Evolutionary conservation across 2,888 invertebrate species (phyloP), one percentile per base, ranked within the genome.

Genomic region (Drosophila leonis): DNA sequence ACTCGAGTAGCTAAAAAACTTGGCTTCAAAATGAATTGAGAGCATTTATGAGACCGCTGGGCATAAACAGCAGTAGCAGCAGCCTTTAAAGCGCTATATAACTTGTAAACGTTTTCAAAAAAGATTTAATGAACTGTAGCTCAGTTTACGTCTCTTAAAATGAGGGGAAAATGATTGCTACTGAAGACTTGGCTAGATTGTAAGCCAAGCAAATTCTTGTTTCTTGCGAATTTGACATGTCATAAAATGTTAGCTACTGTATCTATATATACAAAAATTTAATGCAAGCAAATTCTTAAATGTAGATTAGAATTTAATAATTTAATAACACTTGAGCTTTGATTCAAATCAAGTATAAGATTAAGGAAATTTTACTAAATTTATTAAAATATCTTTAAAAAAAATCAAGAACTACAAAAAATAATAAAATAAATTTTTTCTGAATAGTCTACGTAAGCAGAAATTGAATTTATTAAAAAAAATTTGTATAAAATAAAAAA

Each of bases 11-110:
- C 63, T 42, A 6, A 39, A 39, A 39, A 72, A 52, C 48, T 35
- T 56, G 60, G 51, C 31, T 44, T 42, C 52, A 41, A 49, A 41
- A 65, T 55, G 10, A 49, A 49, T 65, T 49, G 41, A 65, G 66
- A 55, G 57, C 52, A 39, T 73, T 62, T 62, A 57, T 33, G 42
- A n/a, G 39, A 37, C 46, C 24, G 51, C 35, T 55, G 66, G 35
- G 29, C 49, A 55, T 44, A 56, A 55, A 66, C 6, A 35, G 35
- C 49, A 44, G 46, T 51, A 66, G 33, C 12, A 29, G 33, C 4
- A 41, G 20, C 20, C 33, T 51, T 9, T 44, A 12, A 51, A 44
- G 12, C 46, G n/a, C 44, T 27, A 8, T 33, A 39, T 6, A 12
- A 7, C 52, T 41, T 29, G 29, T 29, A 41, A 61, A 24, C 39